Percentiles rank a stretch among this genome's conserved stretches.
Evolutionary conservation across 92 coral and sea anemone genomes (phyloP).

Genomic region (Pocillopora grandis): DNA sequence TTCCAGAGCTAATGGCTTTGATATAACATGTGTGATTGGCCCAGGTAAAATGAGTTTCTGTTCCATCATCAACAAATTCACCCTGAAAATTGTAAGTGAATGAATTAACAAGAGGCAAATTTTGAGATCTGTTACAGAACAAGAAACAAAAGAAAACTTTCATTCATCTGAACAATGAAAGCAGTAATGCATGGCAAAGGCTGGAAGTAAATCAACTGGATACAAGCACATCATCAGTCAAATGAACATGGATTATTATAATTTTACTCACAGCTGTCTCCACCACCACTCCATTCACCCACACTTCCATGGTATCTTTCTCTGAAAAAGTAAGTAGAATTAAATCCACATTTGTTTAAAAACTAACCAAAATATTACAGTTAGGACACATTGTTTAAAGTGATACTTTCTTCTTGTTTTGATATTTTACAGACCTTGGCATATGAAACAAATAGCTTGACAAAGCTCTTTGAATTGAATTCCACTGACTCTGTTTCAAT

Average conservation of each 20-base stretch:
- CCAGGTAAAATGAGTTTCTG: slow-evolving; percentile 91
- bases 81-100: slow-evolving; percentile 59
- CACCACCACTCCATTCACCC: slow-evolving; percentile 93
- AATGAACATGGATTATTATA: neutral
- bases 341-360: neutral
- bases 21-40: slow-evolving; percentile 81
- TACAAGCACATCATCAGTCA: neutral
- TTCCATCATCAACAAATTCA: slow-evolving; percentile 99
- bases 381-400: too few species aligned
- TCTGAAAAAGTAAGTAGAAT: slow-evolving; percentile 46
- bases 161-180: too few species aligned
- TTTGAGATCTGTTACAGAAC: too few species aligned
- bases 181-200: too few species aligned
- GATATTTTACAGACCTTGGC: too few species aligned
- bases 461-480: too few species aligned
- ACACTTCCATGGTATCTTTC: slow-evolving; percentile 98
- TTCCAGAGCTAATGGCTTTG: slow-evolving; percentile 90
- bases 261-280: slow-evolving; percentile 92
- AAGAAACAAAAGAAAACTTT: too few species aligned
- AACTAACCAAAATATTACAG: neutral
- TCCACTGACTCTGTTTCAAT: too few species aligned
- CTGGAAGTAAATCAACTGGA: too few species aligned
- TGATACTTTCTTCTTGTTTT: too few species aligned
- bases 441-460: too few species aligned
- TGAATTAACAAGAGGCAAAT: too few species aligned